Conservation (phyloP, 2,113 vertebrate species). For the Loxodonta africana region DNA sequence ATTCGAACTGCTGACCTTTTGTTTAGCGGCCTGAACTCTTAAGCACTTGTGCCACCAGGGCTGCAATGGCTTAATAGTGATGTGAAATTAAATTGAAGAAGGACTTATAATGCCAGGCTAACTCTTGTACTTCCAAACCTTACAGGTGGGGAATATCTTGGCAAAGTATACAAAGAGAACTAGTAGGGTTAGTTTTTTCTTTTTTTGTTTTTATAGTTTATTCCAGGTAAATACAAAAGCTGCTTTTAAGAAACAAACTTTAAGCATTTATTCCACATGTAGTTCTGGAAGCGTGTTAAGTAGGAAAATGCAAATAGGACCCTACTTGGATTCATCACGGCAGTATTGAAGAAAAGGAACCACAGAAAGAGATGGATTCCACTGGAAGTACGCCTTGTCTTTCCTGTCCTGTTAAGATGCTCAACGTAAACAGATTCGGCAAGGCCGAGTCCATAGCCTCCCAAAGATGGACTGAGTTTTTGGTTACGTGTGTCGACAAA, state of each 20-base stretch:
- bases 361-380: background rate
- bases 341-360: background rate
- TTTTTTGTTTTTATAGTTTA: background rate
- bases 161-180: background rate
- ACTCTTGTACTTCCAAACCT: background rate
- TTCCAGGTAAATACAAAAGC: background rate
- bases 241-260: background rate
- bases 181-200: background rate
- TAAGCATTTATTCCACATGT: background rate
- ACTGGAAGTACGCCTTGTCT: background rate
- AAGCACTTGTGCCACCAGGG: no score
- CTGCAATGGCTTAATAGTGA: background rate
- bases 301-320: background rate
- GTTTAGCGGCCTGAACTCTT: no score
- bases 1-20: no score
- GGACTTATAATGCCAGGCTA: background rate
- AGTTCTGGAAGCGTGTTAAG: background rate
- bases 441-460: background rate
- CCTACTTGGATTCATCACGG: background rate
- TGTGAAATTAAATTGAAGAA: constrained; percentile 4
- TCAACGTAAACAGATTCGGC: constrained; percentile 1
- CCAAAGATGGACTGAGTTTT: background rate
- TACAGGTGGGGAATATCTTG: background rate
- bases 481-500: background rate
- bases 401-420: background rate